Percentiles rank a stretch among this genome's conserved stretches.
These are phyloP conservation scores for Amorpha juglandis DNA, from an alignment of 2,888 invertebrate species.

Conservation along the genomic window DNA sequence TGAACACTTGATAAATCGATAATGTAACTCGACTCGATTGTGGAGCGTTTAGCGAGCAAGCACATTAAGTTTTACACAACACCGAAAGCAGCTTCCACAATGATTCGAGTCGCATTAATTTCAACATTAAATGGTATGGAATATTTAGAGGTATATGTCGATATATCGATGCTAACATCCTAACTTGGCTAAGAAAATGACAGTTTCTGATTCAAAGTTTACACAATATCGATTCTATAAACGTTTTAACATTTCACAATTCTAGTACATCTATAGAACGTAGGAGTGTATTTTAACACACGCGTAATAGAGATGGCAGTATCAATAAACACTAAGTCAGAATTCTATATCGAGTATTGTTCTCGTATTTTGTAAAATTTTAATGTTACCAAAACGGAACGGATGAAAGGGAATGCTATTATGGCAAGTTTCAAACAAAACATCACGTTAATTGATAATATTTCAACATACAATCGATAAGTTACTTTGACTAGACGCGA, in stretches of 20 bases:
- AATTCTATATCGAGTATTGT: not conserved
- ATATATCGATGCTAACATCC: slow-evolving; percentile 8
- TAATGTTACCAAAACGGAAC: not conserved
- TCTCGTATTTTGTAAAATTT: slow-evolving; percentile 9
- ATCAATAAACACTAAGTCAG: slow-evolving; percentile 13
- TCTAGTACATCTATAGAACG: no score
- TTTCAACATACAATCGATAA: slow-evolving; percentile 18
- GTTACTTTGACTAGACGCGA: slow-evolving; percentile 28
- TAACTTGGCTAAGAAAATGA: slow-evolving; percentile 21
- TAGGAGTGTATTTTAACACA: slow-evolving; percentile 21
- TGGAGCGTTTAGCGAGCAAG: slow-evolving; percentile 52
- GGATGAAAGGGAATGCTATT: slow-evolving; percentile 13
- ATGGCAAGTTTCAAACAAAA: slow-evolving; percentile 22
- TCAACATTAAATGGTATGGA: slow-evolving; percentile 28
- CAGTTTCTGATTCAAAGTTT: not conserved
- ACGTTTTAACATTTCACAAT: not conserved
- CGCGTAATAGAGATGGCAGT: slow-evolving; percentile 22
- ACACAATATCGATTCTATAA: not conserved
- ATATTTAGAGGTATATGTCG: slow-evolving; percentile 26
- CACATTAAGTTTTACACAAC: slow-evolving; percentile 54
- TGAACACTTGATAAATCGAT: slow-evolving; percentile 36
- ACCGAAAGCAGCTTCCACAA: slow-evolving; percentile 62
- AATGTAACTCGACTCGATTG: slow-evolving; percentile 55
- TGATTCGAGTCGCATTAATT: slow-evolving; percentile 44
- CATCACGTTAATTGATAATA: slow-evolving; percentile 16